These are phyloP conservation scores for Saiga tatarica DNA, from an alignment of 2,113 vertebrate genomes.

Conservation along the genomic window DNA sequence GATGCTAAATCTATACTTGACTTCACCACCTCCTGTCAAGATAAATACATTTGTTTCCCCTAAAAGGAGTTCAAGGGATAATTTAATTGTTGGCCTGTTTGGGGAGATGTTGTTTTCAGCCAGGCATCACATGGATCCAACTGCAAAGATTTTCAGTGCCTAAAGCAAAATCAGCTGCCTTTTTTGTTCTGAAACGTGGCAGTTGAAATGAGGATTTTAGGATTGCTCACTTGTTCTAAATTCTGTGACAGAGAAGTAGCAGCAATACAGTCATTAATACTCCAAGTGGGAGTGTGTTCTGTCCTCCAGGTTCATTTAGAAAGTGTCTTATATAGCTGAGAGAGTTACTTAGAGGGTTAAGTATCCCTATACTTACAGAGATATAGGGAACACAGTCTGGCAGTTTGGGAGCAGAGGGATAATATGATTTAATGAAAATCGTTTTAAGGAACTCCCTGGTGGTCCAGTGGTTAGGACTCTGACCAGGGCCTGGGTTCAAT, in stretches of 20 bases:
- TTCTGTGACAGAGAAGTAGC: background rate
- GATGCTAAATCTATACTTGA: conserved; percentile 21
- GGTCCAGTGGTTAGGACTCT: background rate
- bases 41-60: conserved; percentile 19
- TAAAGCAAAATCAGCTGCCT: conserved; percentile 16
- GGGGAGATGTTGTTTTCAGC: conserved; percentile 41
- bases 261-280: background rate
- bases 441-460: background rate
- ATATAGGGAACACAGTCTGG: background rate
- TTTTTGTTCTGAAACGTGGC: conserved; percentile 18
- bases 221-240: conserved; percentile 17
- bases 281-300: background rate
- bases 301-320: conserved; percentile 11
- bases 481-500: background rate
- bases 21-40: conserved; percentile 51
- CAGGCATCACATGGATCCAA: background rate
- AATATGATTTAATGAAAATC: background rate
- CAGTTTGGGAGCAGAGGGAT: background rate
- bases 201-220: conserved; percentile 37
- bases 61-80: conserved; percentile 20
- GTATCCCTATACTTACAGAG: background rate
- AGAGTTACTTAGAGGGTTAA: background rate
- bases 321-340: background rate
- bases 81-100: conserved; percentile 43
- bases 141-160: conserved; percentile 23